Conservation (phyloP, 2,113 vertebrate genomes). For the Polyodon spathula region DNA sequence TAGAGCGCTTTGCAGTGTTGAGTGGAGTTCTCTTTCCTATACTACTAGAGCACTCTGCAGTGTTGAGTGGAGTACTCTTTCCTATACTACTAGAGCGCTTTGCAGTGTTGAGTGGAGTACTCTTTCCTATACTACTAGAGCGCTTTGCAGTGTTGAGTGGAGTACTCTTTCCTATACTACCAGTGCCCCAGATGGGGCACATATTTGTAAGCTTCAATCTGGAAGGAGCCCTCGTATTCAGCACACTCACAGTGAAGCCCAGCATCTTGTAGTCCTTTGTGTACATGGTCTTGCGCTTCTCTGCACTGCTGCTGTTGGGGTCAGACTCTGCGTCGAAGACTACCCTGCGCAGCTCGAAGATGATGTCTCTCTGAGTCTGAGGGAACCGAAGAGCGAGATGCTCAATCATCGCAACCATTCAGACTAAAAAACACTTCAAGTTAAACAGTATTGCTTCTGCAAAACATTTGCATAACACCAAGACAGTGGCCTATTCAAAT, state of each 20-base stretch:
- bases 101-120: too few species aligned
- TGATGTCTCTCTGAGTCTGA: slow-evolving; percentile 87
- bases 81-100: too few species aligned
- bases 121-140: too few species aligned
- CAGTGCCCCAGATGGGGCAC: not conserved
- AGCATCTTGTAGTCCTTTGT: slow-evolving; percentile 98
- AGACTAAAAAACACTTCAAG: too few species aligned
- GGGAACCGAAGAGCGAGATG: slow-evolving; percentile 1
- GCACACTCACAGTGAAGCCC: slow-evolving; percentile 80
- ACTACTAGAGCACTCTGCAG: not conserved
- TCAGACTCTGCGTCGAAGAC: slow-evolving; percentile 92
- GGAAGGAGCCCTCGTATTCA: not conserved
- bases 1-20: too few species aligned
- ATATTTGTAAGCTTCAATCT: not conserved
- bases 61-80: too few species aligned
- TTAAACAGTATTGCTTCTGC: too few species aligned
- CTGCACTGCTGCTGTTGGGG: slow-evolving; percentile 60
- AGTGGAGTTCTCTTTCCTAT: not conserved
- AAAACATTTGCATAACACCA: too few species aligned
- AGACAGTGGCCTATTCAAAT: too few species aligned
- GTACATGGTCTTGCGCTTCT: slow-evolving; percentile 93
- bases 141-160: not conserved
- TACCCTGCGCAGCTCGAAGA: slow-evolving; percentile 89
- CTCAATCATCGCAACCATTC: slow-evolving; percentile 3
- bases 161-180: not conserved